Conservation (phyloP, 2,888 invertebrate genomes). For the Tachina lurida region DNA sequence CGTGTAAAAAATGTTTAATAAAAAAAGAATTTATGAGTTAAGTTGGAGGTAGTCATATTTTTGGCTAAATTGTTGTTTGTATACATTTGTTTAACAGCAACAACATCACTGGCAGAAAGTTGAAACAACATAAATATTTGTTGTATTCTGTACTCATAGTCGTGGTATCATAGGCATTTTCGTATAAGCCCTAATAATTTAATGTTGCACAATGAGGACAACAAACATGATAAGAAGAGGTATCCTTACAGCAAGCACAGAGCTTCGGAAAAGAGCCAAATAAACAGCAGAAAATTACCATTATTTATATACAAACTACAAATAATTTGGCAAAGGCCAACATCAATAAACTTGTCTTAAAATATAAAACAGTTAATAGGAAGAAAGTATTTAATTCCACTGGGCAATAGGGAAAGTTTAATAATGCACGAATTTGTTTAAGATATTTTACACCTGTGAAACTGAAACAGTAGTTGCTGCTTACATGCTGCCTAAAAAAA, state of each 20-base stretch:
- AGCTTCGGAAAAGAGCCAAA: background rate
- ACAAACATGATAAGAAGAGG: background rate
- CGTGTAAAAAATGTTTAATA: slow-evolving; percentile 10
- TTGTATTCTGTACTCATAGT: background rate
- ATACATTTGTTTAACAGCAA: slow-evolving; percentile 54
- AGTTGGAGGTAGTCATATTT: slow-evolving; percentile 62
- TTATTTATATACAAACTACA: background rate
- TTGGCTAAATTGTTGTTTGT: slow-evolving; percentile 59
- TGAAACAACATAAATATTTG: slow-evolving; percentile 11
- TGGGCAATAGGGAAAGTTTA: background rate
- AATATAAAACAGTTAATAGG: background rate
- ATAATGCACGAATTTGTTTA: background rate
- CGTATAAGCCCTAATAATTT: slow-evolving; percentile 42
- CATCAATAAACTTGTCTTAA: background rate
- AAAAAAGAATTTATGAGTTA: slow-evolving; percentile 55
- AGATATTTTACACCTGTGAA: background rate
- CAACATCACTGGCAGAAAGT: background rate
- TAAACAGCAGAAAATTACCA: background rate
- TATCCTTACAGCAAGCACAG: background rate
- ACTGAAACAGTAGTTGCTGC: no score
- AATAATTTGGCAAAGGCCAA: background rate
- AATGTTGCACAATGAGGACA: slow-evolving; percentile 28
- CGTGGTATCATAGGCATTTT: background rate
- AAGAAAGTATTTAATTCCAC: background rate
- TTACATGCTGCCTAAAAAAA: no score